phyloP scores from a whole-genome alignment of 2,888 invertebrate species.

The Trimorus sp. region DNA sequence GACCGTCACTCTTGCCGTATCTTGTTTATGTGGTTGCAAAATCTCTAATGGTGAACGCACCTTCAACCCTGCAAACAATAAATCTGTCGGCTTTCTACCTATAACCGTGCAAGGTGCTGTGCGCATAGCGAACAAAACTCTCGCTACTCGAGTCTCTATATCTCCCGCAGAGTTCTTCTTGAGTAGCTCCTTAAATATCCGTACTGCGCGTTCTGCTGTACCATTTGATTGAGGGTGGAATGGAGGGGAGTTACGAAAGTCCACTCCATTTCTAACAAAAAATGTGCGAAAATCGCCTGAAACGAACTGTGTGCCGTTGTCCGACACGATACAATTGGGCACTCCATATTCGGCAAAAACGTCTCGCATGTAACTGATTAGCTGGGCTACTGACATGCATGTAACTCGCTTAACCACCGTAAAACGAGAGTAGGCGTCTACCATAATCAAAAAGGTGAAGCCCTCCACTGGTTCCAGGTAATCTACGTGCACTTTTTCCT shows the following conservation, averaged over 20 bases:
- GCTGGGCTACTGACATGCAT: conserved; percentile 5
- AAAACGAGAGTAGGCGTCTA: conserved; percentile 14
- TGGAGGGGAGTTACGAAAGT: conserved; percentile 12
- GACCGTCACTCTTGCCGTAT: too few species aligned
- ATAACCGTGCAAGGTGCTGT: neutral
- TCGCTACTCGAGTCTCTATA: neutral
- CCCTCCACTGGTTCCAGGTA: conserved; percentile 13
- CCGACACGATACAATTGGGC: conserved; percentile 9
- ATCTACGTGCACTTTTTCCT: conserved; percentile 16
- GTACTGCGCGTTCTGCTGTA: conserved; percentile 5
- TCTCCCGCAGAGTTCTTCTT: conserved; percentile 6
- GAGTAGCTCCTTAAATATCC: conserved; percentile 8
- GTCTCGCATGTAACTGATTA: conserved; percentile 1
- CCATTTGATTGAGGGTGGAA: conserved; percentile 21
- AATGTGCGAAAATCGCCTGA: conserved; percentile 7
- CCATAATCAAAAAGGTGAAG: conserved; percentile 9
- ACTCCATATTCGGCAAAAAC: conserved; percentile 12
- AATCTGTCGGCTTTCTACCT: conserved; percentile 1
- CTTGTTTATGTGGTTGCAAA: neutral
- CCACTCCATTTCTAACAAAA: conserved; percentile 7
- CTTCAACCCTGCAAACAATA: conserved; percentile 12
- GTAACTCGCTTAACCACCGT: conserved; percentile 12
- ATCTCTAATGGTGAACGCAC: neutral
- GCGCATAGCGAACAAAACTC: conserved; percentile 28
- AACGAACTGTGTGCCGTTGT: conserved; percentile 18